phyloP scores from a whole-genome alignment of 2,113 vertebrate genomes.

The Callionymus lyra region DNA sequence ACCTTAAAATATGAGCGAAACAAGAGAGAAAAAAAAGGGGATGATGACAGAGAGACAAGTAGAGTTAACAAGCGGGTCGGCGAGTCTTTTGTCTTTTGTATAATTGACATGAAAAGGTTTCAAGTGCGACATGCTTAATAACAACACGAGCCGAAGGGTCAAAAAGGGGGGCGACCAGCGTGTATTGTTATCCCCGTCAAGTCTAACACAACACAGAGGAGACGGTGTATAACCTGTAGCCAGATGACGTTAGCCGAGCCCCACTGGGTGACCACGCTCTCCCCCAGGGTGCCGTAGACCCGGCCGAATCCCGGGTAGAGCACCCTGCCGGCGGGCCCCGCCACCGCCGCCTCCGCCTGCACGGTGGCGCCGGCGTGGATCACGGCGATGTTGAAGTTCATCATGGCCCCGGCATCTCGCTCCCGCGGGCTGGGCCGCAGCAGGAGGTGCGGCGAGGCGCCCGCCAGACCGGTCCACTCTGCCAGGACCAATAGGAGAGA shows the following conservation, averaged over 20 bases:
- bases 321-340: constrained; percentile 69
- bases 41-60: constrained; percentile 1
- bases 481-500: constrained; percentile 82
- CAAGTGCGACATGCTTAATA: constrained; percentile 15
- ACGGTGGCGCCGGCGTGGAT: constrained; percentile 67
- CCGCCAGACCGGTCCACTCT: constrained; percentile 70
- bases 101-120: constrained; percentile 14
- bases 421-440: constrained; percentile 70
- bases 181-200: constrained; percentile 40
- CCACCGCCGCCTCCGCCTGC: constrained; percentile 64
- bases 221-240: constrained; percentile 69
- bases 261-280: constrained; percentile 77
- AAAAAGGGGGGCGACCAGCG: constrained; percentile 26
- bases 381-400: constrained; percentile 75
- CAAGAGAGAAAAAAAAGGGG: constrained; percentile 3
- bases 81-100: constrained; percentile 22
- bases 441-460: constrained; percentile 68
- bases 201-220: constrained; percentile 24
- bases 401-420: constrained; percentile 63
- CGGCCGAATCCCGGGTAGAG: constrained; percentile 79
- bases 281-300: constrained; percentile 71
- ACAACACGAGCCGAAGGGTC: constrained; percentile 24
- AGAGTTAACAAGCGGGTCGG: constrained; percentile 5
- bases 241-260: constrained; percentile 81
- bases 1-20: constrained; percentile 55